A percentile compares a stretch with the other conserved stretches of the same genome.
Conservation (phyloP, 2,888 invertebrate genomes). For the Mechanitis messenoides region DNA sequence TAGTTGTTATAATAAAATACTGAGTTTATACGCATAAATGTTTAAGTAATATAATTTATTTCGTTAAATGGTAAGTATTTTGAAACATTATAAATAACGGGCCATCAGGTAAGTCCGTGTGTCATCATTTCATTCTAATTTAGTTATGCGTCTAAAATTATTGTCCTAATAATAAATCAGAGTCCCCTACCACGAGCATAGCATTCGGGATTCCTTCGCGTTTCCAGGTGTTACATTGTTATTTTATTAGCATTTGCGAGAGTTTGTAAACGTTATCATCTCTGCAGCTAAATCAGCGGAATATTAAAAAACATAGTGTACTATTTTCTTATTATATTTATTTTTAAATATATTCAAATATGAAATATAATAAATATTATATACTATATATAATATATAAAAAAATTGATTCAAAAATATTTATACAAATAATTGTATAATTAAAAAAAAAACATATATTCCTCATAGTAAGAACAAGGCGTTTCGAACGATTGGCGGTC, state of each 20-base stretch:
- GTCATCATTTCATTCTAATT: constrained; percentile 57
- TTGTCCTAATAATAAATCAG: constrained; percentile 54
- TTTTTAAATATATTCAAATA: too few relatives aligned
- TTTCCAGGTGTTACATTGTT: neutral
- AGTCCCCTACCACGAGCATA: constrained; percentile 15
- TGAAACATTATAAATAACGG: constrained; percentile 22
- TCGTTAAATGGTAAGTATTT: constrained; percentile 5
- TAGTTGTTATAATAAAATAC: neutral
- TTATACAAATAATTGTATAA: too few relatives aligned
- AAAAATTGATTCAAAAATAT: too few relatives aligned
- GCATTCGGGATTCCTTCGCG: neutral
- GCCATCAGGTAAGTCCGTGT: constrained; percentile 40
- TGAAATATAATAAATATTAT: too few relatives aligned
- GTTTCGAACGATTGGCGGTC: constrained; percentile 54
- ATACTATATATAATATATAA: too few relatives aligned
- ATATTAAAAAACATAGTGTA: too few relatives aligned
- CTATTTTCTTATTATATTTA: too few relatives aligned
- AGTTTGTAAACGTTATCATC: neutral
- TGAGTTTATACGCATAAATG: neutral
- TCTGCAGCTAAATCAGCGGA: too few relatives aligned
- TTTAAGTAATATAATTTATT: constrained; percentile 8
- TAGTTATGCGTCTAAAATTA: constrained; percentile 51
- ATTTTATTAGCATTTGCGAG: neutral
- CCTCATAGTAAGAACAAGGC: constrained; percentile 25
- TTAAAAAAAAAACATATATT: neutral